Evolutionary conservation across 2,797 vertebrate species (phyloP).

Genomic region (Gymnothorax javanicus): DNA sequence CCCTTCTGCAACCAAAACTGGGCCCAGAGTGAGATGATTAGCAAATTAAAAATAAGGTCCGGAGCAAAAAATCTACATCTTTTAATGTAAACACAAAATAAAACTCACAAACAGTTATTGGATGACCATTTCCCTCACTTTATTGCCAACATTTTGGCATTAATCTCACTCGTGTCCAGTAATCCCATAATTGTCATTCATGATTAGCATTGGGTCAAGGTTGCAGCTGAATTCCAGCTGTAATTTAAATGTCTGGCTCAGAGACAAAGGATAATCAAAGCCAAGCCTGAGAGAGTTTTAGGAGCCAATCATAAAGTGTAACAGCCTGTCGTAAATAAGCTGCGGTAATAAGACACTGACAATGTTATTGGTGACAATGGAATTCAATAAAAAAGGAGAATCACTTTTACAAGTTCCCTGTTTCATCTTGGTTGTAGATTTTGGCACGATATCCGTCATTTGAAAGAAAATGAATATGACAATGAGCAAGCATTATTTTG

Average conservation of each 20-base stretch:
- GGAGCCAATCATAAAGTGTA: conserved; percentile 2
- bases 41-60: background rate
- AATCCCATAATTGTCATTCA: background rate
- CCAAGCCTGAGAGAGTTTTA: conserved; percentile 5
- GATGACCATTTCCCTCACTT: background rate
- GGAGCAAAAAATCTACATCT: background rate
- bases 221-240: conserved; percentile 9
- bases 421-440: background rate
- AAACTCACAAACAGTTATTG: background rate
- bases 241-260: conserved; percentile 19
- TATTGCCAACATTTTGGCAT: background rate
- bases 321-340: conserved; percentile 14
- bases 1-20: background rate
- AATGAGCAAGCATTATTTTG: background rate
- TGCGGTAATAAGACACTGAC: background rate
- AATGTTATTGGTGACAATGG: conserved; percentile 1
- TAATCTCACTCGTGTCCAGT: background rate
- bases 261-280: conserved; percentile 9
- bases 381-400: background rate
- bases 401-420: background rate
- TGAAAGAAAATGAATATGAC: background rate
- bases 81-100: background rate
- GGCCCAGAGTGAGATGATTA: background rate
- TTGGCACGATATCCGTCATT: background rate
- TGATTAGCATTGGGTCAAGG: conserved; percentile 9